A percentile compares a stretch with the other conserved stretches of the same genome.
Conservation (phyloP, 1,140 invertebrate genomes). For the Trichonephila clavipes region DNA sequence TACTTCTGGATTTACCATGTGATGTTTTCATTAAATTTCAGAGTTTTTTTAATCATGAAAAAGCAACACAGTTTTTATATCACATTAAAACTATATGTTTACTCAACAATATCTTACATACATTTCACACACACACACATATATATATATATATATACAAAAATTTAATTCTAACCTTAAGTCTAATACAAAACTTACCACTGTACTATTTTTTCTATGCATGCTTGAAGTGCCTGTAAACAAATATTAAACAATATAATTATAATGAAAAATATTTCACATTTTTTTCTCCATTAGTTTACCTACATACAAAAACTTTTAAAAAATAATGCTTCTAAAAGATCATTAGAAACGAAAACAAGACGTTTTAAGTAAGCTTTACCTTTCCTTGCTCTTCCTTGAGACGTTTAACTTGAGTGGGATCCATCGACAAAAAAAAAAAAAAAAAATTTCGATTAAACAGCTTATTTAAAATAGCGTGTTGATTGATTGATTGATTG, state of each 20-base stretch:
- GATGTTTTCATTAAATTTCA: not conserved
- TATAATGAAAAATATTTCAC: not conserved
- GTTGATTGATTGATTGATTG: no score
- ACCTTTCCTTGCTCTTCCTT: constrained; percentile 1
- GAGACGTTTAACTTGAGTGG: not conserved
- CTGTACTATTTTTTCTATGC: constrained; percentile 35
- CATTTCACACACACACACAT: no score
- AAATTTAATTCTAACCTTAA: not conserved
- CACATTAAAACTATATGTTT: not conserved
- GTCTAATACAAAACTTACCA: not conserved
- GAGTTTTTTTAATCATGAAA: not conserved
- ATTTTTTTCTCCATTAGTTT: not conserved
- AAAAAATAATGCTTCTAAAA: not conserved
- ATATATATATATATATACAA: not conserved
- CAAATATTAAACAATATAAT: not conserved
- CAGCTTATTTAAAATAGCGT: not conserved
- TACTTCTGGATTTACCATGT: no score
- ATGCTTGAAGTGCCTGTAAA: constrained; percentile 3
- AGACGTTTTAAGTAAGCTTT: no score
- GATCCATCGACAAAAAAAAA: not conserved
- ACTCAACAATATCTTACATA: not conserved
- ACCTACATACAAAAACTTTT: not conserved
- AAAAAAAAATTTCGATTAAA: not conserved
- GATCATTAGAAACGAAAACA: not conserved
- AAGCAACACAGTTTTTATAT: not conserved